Evolutionary conservation across 1,140 invertebrate genomes (phyloP).

Genomic region (Drosophila eugracilis): DNA sequence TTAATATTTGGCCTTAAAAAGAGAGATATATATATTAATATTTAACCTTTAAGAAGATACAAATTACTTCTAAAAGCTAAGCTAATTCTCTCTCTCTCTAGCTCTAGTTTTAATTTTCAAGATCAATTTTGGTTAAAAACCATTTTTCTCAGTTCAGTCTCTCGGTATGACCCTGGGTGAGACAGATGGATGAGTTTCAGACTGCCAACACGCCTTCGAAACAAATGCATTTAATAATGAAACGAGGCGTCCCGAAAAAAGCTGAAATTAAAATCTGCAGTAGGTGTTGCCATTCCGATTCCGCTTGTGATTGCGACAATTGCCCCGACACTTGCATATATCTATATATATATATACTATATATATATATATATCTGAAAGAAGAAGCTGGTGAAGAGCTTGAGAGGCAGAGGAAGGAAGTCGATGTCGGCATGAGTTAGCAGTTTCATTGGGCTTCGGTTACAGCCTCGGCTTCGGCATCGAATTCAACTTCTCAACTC

Average conservation of each 20-base stretch:
- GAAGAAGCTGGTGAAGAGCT: constrained; percentile 22
- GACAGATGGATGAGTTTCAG: constrained; percentile 33
- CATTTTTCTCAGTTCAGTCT: constrained; percentile 23
- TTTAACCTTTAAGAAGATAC: too few species aligned
- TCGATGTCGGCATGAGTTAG: constrained; percentile 68
- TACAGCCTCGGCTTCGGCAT: constrained; percentile 19
- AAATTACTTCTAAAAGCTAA: too few species aligned
- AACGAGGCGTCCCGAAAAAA: constrained; percentile 41
- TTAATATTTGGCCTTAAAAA: too few species aligned
- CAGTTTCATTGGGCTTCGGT: constrained; percentile 55
- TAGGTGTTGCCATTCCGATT: constrained; percentile 54
- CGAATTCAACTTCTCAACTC: constrained; percentile 11
- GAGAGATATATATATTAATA: too few species aligned
- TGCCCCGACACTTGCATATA: constrained; percentile 17
- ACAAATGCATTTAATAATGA: constrained; percentile 63
- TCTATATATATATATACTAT: not conserved
- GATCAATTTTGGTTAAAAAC: not conserved
- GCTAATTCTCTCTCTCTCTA: too few species aligned
- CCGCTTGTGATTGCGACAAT: constrained; percentile 31
- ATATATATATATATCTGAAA: constrained; percentile 20
- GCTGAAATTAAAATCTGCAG: constrained; percentile 33
- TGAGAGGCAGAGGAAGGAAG: constrained; percentile 62
- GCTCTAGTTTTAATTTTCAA: not conserved
- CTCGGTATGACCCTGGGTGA: constrained; percentile 49
- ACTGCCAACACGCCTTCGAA: constrained; percentile 48